phyloP scores from a whole-genome alignment of 2,797 vertebrate genomes.

The Anabacerthia variegaticeps region DNA sequence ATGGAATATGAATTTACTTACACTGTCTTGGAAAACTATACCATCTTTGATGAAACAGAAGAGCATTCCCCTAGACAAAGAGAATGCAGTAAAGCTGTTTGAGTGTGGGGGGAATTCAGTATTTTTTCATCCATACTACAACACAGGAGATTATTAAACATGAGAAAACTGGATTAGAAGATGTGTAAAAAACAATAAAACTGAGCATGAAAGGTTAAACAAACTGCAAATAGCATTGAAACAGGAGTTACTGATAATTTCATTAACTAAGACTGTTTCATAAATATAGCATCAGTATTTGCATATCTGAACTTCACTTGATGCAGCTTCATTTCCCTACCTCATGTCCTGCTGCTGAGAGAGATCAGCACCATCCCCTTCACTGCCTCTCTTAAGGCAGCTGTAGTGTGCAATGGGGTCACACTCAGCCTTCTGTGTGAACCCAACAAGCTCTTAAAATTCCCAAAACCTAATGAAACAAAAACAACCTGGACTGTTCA shows the following conservation, averaged over 20 bases:
- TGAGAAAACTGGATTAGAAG: not conserved
- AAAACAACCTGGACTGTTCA: not conserved
- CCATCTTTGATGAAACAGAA: not conserved
- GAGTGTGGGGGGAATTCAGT: not conserved
- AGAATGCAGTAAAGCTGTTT: not conserved
- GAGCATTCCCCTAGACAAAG: not conserved
- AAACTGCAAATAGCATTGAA: not conserved
- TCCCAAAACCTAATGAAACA: not conserved
- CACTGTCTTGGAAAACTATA: not conserved
- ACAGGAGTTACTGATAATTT: not conserved
- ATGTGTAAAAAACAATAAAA: not conserved
- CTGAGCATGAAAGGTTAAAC: not conserved
- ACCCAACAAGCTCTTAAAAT: not conserved
- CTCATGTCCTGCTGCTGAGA: accelerated
- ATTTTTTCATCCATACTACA: not conserved
- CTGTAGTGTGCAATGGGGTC: accelerated
- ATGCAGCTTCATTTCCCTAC: not conserved
- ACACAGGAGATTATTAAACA: not conserved
- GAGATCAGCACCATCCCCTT: not conserved
- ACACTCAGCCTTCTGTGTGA: not conserved
- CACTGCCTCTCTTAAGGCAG: not conserved
- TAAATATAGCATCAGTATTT: not conserved
- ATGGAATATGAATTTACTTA: not conserved
- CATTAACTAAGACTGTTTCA: not conserved
- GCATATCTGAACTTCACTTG: not conserved